phyloP scores from a whole-genome alignment of 2,113 vertebrate genomes.

The Nematolebias whitei region DNA sequence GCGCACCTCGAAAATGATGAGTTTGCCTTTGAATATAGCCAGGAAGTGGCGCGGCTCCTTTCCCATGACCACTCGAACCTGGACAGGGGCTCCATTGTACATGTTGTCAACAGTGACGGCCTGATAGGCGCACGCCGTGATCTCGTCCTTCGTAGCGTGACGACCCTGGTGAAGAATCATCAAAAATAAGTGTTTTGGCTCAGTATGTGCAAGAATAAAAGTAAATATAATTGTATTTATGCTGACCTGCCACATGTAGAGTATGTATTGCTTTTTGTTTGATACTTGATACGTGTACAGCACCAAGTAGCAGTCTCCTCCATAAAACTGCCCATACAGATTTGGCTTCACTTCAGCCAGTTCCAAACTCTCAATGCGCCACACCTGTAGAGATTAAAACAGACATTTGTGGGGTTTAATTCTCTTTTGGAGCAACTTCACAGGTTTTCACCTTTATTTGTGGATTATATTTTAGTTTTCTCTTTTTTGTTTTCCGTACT shows the following conservation, averaged over 20 bases:
- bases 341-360: constrained; percentile 82
- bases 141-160: constrained; percentile 86
- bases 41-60: constrained; percentile 91
- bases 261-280: constrained; percentile 81
- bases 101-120: constrained; percentile 85
- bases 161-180: constrained; percentile 78
- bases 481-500: constrained; percentile 62
- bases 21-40: constrained; percentile 88
- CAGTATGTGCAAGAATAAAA: no score
- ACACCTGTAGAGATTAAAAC: constrained; percentile 76
- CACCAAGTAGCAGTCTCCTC: constrained; percentile 90
- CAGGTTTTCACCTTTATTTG: neutral
- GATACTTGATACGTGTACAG: constrained; percentile 86
- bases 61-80: constrained; percentile 91
- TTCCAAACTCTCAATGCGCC: constrained; percentile 87
- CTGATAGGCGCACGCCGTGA: constrained; percentile 87
- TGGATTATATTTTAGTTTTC: neutral
- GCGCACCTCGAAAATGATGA: constrained; percentile 88
- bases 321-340: constrained; percentile 87
- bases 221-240: no score
- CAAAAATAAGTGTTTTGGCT: neutral
- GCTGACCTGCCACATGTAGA: constrained; percentile 93
- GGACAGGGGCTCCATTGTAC: constrained; percentile 84
- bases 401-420: neutral
- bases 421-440: neutral